Evolutionary conservation across 2,888 invertebrate species (phyloP), one percentile per base, ranked within the genome.

Genomic region (Eledona agricola): DNA sequence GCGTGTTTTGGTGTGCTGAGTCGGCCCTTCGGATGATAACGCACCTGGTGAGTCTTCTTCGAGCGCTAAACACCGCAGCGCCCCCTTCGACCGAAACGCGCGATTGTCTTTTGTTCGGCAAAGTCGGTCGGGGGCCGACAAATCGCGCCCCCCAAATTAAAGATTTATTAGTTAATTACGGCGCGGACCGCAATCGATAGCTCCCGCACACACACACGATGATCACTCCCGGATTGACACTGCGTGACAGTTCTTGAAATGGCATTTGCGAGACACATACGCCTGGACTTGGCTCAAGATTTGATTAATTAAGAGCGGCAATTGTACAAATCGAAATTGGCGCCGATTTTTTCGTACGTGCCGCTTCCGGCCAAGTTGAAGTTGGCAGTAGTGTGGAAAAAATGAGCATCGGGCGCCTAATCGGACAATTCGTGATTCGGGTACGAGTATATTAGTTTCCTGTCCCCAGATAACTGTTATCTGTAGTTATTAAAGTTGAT

Each of bases 1-100:
- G 22, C 40, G 50, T 31, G 38, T 23, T 49, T 19, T 51, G 22
- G 51, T 29, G 46, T 28, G 34, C 9, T 37, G 47, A 17, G 28
- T 32, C 16, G 26, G 23, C 25, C 32, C 32, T 32, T 16, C 25
- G 32, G 9, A n/a, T 32, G 45, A 45, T 32, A 22, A 15, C 7
- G 12, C 16, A 5, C 1, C 20, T 1, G 40, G 37, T 28, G 17
- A 40, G 40, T 10, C n/a, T n/a, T n/a, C n/a, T n/a, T n/a, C n/a
- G n/a, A n/a, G n/a, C n/a, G n/a, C n/a, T n/a, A n/a, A n/a, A n/a
- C n/a, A n/a, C n/a, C n/a, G n/a, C n/a, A n/a, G n/a, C n/a, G n/a
- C n/a, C n/a, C n/a, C n/a, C n/a, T n/a, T n/a, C n/a, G n/a, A n/a
- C n/a, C n/a, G n/a, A n/a, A n/a, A n/a, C n/a, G n/a, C n/a, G n/a